Conservation (phyloP, 2,797 vertebrate species). For the Gouania willdenowi region DNA sequence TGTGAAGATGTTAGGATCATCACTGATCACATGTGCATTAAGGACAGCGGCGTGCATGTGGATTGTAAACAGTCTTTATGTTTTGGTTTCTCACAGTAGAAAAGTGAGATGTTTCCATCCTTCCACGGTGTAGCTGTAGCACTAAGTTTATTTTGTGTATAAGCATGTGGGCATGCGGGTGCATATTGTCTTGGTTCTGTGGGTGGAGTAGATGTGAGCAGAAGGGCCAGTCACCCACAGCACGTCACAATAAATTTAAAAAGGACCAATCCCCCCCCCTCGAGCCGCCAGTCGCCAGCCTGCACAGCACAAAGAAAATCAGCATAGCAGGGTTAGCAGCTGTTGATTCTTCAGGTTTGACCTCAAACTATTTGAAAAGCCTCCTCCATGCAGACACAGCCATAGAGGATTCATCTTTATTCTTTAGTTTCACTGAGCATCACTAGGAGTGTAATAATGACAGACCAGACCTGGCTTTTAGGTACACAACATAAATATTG, state of each 20-base stretch:
- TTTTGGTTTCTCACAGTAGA: neutral
- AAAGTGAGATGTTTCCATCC: neutral
- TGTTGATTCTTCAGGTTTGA: constrained; percentile 66
- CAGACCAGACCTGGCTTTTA: too few relatives aligned
- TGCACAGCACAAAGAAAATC: constrained; percentile 63
- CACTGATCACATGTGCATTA: neutral
- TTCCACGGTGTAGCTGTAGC: constrained; percentile 1
- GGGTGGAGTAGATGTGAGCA: constrained; percentile 15
- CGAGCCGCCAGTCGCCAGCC: constrained; percentile 36
- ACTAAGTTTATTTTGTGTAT: constrained; percentile 2
- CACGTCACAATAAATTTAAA: constrained; percentile 46
- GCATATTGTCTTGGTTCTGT: neutral
- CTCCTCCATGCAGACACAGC: constrained; percentile 36
- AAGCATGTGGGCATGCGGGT: neutral
- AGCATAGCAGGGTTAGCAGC: constrained; percentile 70
- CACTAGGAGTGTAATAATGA: neutral
- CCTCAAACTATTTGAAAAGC: constrained; percentile 29
- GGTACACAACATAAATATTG: too few relatives aligned
- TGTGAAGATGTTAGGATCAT: neutral
- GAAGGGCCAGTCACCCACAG: constrained; percentile 15
- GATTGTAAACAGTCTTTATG: neutral
- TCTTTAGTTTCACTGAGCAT: too few relatives aligned
- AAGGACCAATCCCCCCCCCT: neutral
- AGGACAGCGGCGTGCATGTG: neutral
- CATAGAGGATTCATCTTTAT: constrained; percentile 26